Conservation (phyloP, 2,888 invertebrate species). For the Phragmatobia fuliginosa region DNA sequence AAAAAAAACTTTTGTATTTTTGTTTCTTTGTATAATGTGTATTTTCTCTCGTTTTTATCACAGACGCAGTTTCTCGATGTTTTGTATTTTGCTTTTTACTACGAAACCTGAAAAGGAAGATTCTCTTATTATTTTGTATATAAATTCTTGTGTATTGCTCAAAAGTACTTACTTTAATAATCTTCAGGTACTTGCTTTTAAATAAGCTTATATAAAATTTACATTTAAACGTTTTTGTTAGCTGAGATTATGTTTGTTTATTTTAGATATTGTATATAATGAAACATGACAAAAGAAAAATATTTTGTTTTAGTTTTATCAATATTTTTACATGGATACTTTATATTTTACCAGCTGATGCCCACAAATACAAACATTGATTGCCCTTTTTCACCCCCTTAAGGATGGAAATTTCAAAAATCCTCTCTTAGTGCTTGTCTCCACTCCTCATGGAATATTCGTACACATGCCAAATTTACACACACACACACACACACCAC, state of each 20-base stretch:
- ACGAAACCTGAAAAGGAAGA: conserved; percentile 61
- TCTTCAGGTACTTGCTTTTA: conserved; percentile 9
- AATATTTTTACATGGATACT: too few relatives aligned
- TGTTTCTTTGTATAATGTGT: conserved; percentile 36
- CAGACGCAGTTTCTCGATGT: conserved; percentile 71
- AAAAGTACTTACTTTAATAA: conserved; percentile 42
- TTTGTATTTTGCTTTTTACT: conserved; percentile 31
- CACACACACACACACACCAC: too few relatives aligned
- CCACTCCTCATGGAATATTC: too few relatives aligned
- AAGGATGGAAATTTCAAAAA: too few relatives aligned
- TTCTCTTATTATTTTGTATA: conserved; percentile 25
- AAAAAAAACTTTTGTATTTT: conserved; percentile 34
- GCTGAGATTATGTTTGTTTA: background rate
- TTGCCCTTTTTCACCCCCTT: too few relatives aligned
- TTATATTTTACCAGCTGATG: too few relatives aligned
- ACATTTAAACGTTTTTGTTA: conserved; percentile 1
- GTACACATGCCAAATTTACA: too few relatives aligned
- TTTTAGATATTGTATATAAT: background rate
- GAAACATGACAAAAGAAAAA: background rate
- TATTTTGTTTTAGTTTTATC: background rate
- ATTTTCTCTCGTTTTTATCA: conserved; percentile 71
- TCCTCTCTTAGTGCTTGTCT: too few relatives aligned
- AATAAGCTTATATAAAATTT: background rate
- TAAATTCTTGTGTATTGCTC: conserved; percentile 34
- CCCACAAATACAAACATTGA: too few relatives aligned